phyloP scores from a whole-genome alignment of 1,140 invertebrate species.

The Venustaconcha ellipsiformis region DNA sequence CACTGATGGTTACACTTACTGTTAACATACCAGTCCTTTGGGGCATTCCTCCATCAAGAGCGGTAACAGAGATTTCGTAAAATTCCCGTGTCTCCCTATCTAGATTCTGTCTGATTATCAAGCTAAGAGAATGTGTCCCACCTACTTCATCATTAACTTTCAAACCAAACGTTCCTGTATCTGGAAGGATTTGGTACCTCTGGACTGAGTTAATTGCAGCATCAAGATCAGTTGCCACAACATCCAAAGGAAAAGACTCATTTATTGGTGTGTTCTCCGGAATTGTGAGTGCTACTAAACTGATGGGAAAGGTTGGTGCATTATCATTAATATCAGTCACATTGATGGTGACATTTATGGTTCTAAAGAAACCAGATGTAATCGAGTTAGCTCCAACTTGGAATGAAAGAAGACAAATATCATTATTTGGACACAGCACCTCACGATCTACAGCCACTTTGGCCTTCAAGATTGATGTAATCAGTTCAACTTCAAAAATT shows the following conservation, averaged over 20 bases:
- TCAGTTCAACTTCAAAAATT: constrained; percentile 1
- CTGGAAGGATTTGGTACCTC: constrained; percentile 39
- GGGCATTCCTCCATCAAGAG: constrained; percentile 33
- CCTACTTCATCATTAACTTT: constrained; percentile 42
- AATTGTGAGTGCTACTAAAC: constrained; percentile 85
- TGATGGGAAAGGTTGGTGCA: constrained; percentile 78
- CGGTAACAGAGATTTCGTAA: constrained; percentile 41
- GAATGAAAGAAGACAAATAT: constrained; percentile 12
- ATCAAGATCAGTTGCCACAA: constrained; percentile 84
- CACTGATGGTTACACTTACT: constrained; percentile 85
- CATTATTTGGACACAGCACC: constrained; percentile 2
- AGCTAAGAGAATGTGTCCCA: constrained; percentile 39
- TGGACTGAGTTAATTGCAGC: constrained; percentile 71
- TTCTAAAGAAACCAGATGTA: constrained; percentile 36
- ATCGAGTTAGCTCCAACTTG: constrained; percentile 1
- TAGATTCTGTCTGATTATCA: constrained; percentile 41
- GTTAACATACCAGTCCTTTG: constrained; percentile 33
- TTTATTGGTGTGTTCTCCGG: constrained; percentile 35
- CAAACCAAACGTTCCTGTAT: constrained; percentile 38
- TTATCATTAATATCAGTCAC: constrained; percentile 66
- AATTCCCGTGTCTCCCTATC: constrained; percentile 42
- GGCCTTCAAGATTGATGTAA: constrained; percentile 5
- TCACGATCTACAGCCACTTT: constrained; percentile 17
- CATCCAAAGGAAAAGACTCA: constrained; percentile 64
- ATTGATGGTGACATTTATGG: constrained; percentile 75